phyloP scores from a whole-genome alignment of 2,888 invertebrate species.

The Drosophila greeni region DNA sequence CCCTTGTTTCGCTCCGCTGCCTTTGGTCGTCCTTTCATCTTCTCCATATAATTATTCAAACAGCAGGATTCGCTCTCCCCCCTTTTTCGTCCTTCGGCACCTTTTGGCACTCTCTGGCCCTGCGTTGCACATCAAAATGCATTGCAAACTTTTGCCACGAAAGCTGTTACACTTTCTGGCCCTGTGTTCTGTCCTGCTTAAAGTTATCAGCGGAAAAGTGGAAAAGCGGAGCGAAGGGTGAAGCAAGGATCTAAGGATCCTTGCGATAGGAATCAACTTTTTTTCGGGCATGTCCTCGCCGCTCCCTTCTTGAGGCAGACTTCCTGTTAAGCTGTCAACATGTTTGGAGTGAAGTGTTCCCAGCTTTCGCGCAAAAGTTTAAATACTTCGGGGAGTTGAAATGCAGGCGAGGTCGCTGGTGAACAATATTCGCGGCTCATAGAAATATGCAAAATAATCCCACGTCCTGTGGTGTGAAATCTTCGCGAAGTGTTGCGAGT shows the following conservation, averaged over 20 bases:
- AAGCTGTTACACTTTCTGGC: conserved; percentile 40
- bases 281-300: conserved; percentile 11
- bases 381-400: conserved; percentile 34
- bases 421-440: conserved; percentile 10
- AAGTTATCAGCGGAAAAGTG: conserved; percentile 46
- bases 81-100: conserved; percentile 11
- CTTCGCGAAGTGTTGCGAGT: background rate
- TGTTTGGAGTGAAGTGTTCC: conserved; percentile 65
- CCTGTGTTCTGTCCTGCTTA: conserved; percentile 46
- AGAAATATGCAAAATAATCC: conserved; percentile 12
- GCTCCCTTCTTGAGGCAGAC: conserved; percentile 27
- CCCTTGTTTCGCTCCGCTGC: conserved; percentile 14
- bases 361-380: conserved; percentile 44
- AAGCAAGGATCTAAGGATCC: background rate
- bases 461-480: conserved; percentile 1
- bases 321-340: conserved; percentile 68
- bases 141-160: conserved; percentile 50
- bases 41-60: conserved; percentile 36
- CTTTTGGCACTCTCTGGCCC: conserved; percentile 52
- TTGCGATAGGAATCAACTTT: conserved; percentile 24
- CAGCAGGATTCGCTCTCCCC: conserved; percentile 10
- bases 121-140: conserved; percentile 66
- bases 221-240: background rate
- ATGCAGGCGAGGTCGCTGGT: conserved; percentile 21
- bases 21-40: conserved; percentile 28